phyloP scores from a whole-genome alignment of 2,888 invertebrate genomes.

The Lydus trimaculatus region DNA sequence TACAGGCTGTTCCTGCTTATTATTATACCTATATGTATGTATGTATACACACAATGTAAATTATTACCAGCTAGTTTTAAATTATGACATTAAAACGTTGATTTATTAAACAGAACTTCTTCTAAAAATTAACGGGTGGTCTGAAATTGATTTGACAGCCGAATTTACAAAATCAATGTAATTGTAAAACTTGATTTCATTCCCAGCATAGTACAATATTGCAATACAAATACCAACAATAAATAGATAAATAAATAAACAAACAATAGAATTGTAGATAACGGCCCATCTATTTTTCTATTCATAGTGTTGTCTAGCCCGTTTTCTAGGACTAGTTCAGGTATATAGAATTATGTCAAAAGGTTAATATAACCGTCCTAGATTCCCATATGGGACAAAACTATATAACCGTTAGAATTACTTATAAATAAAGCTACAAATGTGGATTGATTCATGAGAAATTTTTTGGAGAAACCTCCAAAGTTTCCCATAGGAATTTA shows the following conservation, averaged over 20 bases:
- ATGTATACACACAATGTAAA: too few species aligned
- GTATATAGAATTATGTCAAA: constrained; percentile 34
- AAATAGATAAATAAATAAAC: too few species aligned
- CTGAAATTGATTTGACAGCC: too few species aligned
- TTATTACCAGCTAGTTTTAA: too few species aligned
- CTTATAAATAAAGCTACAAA: neutral
- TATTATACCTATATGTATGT: neutral
- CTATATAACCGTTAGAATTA: constrained; percentile 2
- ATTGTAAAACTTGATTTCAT: too few species aligned
- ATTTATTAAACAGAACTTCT: too few species aligned
- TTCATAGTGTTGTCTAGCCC: constrained; percentile 16
- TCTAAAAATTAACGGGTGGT: too few species aligned
- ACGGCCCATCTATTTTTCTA: constrained; percentile 11
- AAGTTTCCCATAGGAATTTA: neutral
- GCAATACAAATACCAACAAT: too few species aligned
- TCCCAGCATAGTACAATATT: too few species aligned
- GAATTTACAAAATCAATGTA: too few species aligned
- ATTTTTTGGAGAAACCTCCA: neutral
- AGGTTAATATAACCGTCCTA: constrained; percentile 33
- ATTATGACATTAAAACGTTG: too few species aligned
- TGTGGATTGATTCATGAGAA: constrained; percentile 13
- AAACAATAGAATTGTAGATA: constrained; percentile 6
- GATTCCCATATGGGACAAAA: constrained; percentile 41
- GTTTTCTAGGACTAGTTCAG: constrained; percentile 28
- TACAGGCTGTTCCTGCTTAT: neutral